These are phyloP conservation scores for Heterohyrax brucei DNA, from an alignment of 2,797 vertebrate species.

Conservation along the genomic window DNA sequence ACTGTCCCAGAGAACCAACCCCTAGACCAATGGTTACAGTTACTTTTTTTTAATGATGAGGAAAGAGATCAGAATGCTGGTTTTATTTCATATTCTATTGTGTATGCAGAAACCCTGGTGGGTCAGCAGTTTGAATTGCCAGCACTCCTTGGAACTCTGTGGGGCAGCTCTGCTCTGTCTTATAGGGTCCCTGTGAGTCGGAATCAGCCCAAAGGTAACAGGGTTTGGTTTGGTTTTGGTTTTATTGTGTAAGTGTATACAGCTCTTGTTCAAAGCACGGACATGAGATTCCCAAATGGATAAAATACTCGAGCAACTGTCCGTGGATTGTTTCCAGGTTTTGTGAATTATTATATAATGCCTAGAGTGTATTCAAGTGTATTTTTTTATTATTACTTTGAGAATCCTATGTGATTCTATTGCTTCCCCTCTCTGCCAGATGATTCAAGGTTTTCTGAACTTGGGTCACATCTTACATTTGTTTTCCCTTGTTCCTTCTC, in stretches of 20 bases:
- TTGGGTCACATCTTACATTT: not conserved
- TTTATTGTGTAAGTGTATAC: not conserved
- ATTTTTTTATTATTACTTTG: conserved; percentile 8
- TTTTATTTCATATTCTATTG: not conserved
- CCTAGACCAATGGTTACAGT: not conserved
- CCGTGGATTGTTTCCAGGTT: not conserved
- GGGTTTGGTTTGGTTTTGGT: no score
- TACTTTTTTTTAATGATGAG: not conserved
- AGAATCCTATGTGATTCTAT: conserved; percentile 36
- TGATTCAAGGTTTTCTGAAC: conserved; percentile 38
- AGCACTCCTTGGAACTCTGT: no score
- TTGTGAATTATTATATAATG: not conserved
- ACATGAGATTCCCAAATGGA: not conserved
- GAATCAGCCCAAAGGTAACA: no score
- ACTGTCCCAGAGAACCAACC: not conserved
- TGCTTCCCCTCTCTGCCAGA: not conserved
- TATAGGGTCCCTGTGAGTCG: no score
- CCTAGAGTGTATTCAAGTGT: not conserved
- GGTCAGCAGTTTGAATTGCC: no score
- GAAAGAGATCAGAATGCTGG: not conserved
- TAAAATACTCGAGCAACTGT: not conserved
- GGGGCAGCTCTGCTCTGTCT: no score
- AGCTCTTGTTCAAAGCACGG: not conserved
- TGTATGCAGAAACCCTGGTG: not conserved
- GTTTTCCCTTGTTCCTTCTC: not conserved